phyloP scores from a whole-genome alignment of 2,113 vertebrate species.

The Lasiurus borealis region DNA sequence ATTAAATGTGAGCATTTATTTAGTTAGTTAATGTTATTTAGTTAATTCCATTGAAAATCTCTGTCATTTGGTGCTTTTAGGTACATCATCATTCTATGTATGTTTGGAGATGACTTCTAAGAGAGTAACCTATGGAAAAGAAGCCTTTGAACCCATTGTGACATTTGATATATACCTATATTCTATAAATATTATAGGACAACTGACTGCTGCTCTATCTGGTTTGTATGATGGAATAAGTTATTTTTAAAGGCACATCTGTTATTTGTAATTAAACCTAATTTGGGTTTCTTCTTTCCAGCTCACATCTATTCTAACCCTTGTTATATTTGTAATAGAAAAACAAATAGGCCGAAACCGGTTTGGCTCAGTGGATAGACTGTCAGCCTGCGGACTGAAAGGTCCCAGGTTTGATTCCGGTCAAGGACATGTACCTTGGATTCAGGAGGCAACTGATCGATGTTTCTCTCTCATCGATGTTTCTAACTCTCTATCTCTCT shows the following conservation, averaged over 20 bases:
- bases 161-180: background rate
- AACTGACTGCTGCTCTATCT: slow-evolving; percentile 43
- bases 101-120: background rate
- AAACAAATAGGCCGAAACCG: background rate
- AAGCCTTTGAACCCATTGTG: background rate
- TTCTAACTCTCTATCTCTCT: too few relatives aligned
- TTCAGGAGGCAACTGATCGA: too few relatives aligned
- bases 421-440: too few relatives aligned
- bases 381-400: too few relatives aligned
- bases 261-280: slow-evolving; percentile 52
- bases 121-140: background rate
- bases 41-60: background rate
- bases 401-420: too few relatives aligned
- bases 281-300: slow-evolving; percentile 50
- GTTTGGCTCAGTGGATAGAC: too few relatives aligned
- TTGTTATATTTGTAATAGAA: background rate
- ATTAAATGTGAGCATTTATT: background rate
- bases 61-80: background rate
- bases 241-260: slow-evolving; percentile 32
- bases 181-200: background rate
- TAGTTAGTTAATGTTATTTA: background rate
- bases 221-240: background rate
- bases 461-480: too few relatives aligned
- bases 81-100: background rate
- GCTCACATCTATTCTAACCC: background rate